Conservation (phyloP, 1,140 invertebrate genomes). For the Drosophila neocordata region DNA sequence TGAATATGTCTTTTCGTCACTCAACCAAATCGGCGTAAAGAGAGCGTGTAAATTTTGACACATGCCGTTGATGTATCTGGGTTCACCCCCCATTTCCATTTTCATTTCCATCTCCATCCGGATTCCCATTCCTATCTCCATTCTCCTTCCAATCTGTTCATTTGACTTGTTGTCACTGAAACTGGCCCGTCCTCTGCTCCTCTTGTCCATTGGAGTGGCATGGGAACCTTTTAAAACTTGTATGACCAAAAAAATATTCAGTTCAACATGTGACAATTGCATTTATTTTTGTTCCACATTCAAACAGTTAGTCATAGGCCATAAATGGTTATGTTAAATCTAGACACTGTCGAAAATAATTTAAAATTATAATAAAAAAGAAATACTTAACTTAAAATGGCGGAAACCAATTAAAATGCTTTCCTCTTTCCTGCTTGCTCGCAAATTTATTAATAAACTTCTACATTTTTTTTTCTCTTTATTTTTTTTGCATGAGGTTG, state of each 20-base stretch:
- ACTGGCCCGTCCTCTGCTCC: background rate
- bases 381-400: constrained; percentile 30
- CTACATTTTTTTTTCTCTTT: constrained; percentile 10
- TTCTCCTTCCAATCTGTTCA: constrained; percentile 2
- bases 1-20: constrained; percentile 39
- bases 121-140: background rate
- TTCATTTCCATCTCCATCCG: background rate
- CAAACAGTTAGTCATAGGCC: constrained; percentile 25
- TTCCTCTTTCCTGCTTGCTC: constrained; percentile 33
- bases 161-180: constrained; percentile 4
- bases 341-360: constrained; percentile 40
- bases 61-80: constrained; percentile 59
- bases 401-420: constrained; percentile 68
- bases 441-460: constrained; percentile 72
- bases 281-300: constrained; percentile 24
- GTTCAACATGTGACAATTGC: constrained; percentile 58
- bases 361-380: constrained; percentile 12
- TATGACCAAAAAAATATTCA: constrained; percentile 62
- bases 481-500: constrained; percentile 50
- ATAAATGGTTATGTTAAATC: constrained; percentile 34
- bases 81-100: background rate
- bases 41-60: constrained; percentile 77
- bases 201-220: constrained; percentile 15
- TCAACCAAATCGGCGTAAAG: constrained; percentile 69
- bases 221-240: constrained; percentile 44